A percentile compares a stretch with the other conserved stretches of the same genome.
phyloP scores from a whole-genome alignment of 1,140 invertebrate genomes.

The Drosophila athabasca region DNA sequence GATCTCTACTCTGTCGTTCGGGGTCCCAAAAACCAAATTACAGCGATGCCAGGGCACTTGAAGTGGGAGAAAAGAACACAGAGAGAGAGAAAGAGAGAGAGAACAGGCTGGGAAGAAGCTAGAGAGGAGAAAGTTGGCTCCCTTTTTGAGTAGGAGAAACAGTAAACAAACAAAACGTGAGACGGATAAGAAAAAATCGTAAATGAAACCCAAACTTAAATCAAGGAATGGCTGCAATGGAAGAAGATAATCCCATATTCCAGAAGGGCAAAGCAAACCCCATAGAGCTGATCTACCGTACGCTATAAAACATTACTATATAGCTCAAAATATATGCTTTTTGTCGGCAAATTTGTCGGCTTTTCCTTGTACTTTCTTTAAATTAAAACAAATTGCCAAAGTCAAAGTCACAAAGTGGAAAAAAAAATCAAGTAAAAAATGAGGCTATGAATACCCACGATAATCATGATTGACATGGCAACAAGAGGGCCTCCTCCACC shows the following conservation, averaged over 20 bases:
- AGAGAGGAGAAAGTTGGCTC: background rate
- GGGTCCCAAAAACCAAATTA: slow-evolving; percentile 33
- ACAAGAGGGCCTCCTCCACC: background rate
- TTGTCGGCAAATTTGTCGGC: slow-evolving; percentile 2
- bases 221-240: slow-evolving; percentile 2
- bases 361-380: slow-evolving; percentile 21
- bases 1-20: no score
- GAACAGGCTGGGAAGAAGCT: no score
- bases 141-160: slow-evolving; percentile 11
- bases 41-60: slow-evolving; percentile 21
- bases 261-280: background rate
- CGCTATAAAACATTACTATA: no score
- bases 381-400: slow-evolving; percentile 70
- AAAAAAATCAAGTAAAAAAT: background rate
- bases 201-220: slow-evolving; percentile 21
- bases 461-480: slow-evolving; percentile 72
- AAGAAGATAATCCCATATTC: slow-evolving; percentile 6
- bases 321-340: no score
- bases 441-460: slow-evolving; percentile 10
- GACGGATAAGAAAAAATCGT: slow-evolving; percentile 37
- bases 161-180: slow-evolving; percentile 17
- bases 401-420: slow-evolving; percentile 51
- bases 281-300: no score
- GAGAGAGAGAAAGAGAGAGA: background rate
- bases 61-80: background rate